A percentile compares a stretch with the other conserved stretches of the same genome.
phyloP scores from a whole-genome alignment of 2,113 vertebrate species.

The Pachyramphus minor region DNA sequence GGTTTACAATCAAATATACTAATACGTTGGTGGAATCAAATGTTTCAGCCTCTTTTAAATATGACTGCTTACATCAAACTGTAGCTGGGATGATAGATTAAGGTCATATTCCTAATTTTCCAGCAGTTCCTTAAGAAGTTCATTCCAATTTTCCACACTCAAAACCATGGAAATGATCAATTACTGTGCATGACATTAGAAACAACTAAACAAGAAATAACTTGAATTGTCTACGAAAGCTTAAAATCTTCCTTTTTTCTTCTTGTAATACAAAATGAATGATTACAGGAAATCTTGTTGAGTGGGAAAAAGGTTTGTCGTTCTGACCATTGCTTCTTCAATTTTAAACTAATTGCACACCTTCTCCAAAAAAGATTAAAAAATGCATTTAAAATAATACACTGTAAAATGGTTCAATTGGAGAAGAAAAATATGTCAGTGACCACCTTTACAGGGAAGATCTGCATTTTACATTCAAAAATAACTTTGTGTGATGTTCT shows the following conservation, averaged over 20 bases:
- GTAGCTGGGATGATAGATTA: background rate
- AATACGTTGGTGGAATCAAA: background rate
- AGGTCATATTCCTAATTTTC: background rate
- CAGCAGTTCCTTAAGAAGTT: background rate
- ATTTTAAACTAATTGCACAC: background rate
- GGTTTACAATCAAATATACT: background rate
- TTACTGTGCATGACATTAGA: background rate
- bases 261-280: background rate
- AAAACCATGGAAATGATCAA: background rate
- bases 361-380: background rate
- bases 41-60: background rate
- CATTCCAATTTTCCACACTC: background rate
- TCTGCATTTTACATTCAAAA: background rate
- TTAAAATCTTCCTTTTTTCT: background rate
- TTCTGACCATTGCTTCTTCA: background rate
- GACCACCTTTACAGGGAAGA: background rate
- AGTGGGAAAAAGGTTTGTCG: background rate
- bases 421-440: background rate
- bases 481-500: background rate
- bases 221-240: background rate
- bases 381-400: background rate
- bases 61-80: background rate
- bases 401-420: background rate
- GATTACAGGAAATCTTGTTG: background rate
- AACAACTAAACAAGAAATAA: background rate